Percentiles rank a stretch among this genome's conserved stretches.
phyloP scores from a whole-genome alignment of 2,888 invertebrate species.

The Cataglyphis albicans region DNA sequence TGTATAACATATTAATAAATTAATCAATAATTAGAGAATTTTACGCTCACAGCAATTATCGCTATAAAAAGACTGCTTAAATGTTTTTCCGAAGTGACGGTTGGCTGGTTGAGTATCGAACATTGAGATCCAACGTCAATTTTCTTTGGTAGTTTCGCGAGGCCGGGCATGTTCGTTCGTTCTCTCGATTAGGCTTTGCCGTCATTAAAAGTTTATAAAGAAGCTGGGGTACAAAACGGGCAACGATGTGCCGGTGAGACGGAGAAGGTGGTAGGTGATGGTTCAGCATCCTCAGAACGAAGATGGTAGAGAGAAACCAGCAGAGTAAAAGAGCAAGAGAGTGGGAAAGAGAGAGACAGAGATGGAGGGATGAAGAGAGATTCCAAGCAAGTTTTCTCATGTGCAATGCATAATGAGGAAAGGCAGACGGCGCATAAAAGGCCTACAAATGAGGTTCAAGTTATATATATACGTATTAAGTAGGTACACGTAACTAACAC shows the following conservation, averaged over 20 bases:
- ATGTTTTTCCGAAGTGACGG: slow-evolving; percentile 52
- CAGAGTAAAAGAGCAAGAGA: slow-evolving; percentile 72
- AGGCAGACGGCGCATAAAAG: slow-evolving; percentile 83
- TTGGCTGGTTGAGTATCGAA: slow-evolving; percentile 71
- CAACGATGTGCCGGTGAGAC: slow-evolving; percentile 47
- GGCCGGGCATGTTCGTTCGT: slow-evolving; percentile 75
- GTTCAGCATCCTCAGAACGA: slow-evolving; percentile 65
- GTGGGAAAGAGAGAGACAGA: slow-evolving; percentile 79
- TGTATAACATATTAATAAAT: slow-evolving; percentile 19
- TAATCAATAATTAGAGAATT: slow-evolving; percentile 54
- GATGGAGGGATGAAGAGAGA: slow-evolving; percentile 79
- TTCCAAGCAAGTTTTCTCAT: slow-evolving; percentile 85
- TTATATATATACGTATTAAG: slow-evolving; percentile 58
- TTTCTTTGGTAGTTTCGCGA: slow-evolving; percentile 75
- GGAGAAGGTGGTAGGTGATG: slow-evolving; percentile 46
- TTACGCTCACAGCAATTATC: slow-evolving; percentile 23
- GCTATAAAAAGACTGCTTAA: not conserved
- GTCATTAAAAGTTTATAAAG: slow-evolving; percentile 86
- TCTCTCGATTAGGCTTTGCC: slow-evolving; percentile 85
- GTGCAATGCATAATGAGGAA: slow-evolving; percentile 86
- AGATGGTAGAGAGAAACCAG: slow-evolving; percentile 41
- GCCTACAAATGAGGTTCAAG: slow-evolving; percentile 83
- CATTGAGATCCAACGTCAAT: slow-evolving; percentile 81
- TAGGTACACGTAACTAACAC: slow-evolving; percentile 46
- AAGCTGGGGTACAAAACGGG: slow-evolving; percentile 80